Evolutionary conservation across 2,113 vertebrate species (phyloP).

Genomic region (Cebidichthys violaceus): DNA sequence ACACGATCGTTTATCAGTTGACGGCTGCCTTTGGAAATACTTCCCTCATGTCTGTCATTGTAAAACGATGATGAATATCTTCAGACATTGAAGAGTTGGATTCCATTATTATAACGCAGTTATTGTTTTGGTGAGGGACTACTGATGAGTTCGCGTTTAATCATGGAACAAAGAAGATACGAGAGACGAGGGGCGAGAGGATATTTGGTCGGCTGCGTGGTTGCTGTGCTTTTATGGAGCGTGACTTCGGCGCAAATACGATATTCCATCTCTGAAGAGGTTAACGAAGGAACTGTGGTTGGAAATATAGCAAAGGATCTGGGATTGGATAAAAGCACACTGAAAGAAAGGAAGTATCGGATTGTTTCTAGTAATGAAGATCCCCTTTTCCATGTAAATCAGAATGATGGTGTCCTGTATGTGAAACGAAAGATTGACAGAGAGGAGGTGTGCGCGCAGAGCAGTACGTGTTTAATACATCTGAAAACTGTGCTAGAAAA

Average conservation of each 20-base stretch:
- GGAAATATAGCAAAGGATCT: conserved; percentile 80
- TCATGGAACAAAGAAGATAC: conserved; percentile 74
- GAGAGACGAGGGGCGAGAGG: neutral
- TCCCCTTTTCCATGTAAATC: conserved; percentile 70
- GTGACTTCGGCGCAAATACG: conserved; percentile 70
- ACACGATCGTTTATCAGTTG: neutral
- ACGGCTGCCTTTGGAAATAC: neutral
- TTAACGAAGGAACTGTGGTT: conserved; percentile 69
- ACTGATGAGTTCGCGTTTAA: neutral
- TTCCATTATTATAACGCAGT: neutral
- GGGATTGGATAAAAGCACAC: conserved; percentile 66
- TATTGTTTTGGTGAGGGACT: neutral
- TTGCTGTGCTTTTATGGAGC: conserved; percentile 59
- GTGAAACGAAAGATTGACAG: conserved; percentile 75
- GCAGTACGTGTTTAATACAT: conserved; percentile 74
- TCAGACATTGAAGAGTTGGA: neutral
- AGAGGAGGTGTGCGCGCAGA: conserved; percentile 73
- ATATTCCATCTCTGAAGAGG: conserved; percentile 79
- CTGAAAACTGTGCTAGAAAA: conserved; percentile 78
- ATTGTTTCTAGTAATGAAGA: conserved; percentile 70
- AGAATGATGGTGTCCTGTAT: conserved; percentile 74
- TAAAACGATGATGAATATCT: neutral
- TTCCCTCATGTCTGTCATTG: neutral
- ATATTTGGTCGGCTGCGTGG: conserved; percentile 15
- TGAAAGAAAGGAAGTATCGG: conserved; percentile 73